phyloP scores from a whole-genome alignment of 2,888 invertebrate species.

The Bimastos eiseni region DNA sequence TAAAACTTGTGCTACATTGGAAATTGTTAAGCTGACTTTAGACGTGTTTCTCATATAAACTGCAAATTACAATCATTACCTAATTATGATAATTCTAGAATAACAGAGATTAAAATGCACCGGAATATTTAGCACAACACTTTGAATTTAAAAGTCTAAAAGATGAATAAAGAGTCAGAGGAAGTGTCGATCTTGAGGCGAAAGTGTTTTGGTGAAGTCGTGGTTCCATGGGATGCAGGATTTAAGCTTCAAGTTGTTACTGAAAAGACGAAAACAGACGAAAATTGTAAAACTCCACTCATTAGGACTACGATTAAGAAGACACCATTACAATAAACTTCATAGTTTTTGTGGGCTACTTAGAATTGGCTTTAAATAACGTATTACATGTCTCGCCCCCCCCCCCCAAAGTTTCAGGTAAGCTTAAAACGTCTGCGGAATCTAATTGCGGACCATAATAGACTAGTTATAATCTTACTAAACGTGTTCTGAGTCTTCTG shows the following conservation, averaged over 20 bases:
- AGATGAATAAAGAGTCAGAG: background rate
- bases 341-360: background rate
- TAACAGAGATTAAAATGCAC: background rate
- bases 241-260: background rate
- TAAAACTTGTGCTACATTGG: background rate
- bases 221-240: constrained; percentile 13
- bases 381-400: too few relatives aligned
- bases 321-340: background rate
- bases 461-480: too few relatives aligned
- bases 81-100: background rate
- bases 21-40: background rate
- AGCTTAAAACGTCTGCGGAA: too few relatives aligned
- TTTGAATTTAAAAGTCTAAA: background rate
- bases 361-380: too few relatives aligned
- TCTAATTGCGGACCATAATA: too few relatives aligned
- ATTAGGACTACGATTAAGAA: background rate
- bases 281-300: background rate
- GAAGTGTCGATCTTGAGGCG: background rate
- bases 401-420: too few relatives aligned
- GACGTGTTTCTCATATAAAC: background rate
- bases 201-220: background rate
- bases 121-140: background rate
- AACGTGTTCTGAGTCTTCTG: too few relatives aligned
- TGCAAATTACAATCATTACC: background rate
- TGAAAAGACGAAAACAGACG: background rate